A percentile compares a stretch with the other conserved stretches of the same genome.
Conservation (phyloP, 1,140 invertebrate genomes). For the Ips nitidus region DNA sequence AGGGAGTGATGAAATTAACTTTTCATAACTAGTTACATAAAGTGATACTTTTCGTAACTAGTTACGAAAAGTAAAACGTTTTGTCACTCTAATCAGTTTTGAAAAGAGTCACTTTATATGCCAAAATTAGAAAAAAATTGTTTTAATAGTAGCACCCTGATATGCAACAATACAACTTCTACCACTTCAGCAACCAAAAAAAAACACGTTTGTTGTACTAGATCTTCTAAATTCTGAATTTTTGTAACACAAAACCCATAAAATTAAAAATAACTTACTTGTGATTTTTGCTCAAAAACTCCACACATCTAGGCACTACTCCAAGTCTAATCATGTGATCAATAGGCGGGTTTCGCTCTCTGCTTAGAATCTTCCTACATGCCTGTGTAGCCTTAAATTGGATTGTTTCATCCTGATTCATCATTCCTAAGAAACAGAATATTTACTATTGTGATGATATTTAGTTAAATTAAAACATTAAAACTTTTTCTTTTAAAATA, state of each 20-base stretch:
- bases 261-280: conserved; percentile 59
- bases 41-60: no score
- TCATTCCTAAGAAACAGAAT: conserved; percentile 56
- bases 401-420: conserved; percentile 60
- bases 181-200: not conserved
- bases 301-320: conserved; percentile 82
- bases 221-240: not conserved
- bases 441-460: conserved; percentile 3
- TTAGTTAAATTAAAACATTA: no score
- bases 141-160: no score
- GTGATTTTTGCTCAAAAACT: conserved; percentile 69
- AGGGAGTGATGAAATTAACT: no score
- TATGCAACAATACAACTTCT: no score
- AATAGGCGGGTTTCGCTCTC: conserved; percentile 93
- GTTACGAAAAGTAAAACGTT: no score
- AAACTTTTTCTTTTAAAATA: no score
- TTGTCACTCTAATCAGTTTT: no score
- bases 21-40: no score
- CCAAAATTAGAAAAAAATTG: no score
- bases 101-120: no score
- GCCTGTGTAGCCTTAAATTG: conserved; percentile 71
- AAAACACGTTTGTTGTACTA: conserved; percentile 13
- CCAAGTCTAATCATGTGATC: conserved; percentile 84
- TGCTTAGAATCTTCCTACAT: conserved; percentile 87
- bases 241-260: not conserved